phyloP scores from a whole-genome alignment of 2,888 invertebrate species.

The Congeria kusceri region DNA sequence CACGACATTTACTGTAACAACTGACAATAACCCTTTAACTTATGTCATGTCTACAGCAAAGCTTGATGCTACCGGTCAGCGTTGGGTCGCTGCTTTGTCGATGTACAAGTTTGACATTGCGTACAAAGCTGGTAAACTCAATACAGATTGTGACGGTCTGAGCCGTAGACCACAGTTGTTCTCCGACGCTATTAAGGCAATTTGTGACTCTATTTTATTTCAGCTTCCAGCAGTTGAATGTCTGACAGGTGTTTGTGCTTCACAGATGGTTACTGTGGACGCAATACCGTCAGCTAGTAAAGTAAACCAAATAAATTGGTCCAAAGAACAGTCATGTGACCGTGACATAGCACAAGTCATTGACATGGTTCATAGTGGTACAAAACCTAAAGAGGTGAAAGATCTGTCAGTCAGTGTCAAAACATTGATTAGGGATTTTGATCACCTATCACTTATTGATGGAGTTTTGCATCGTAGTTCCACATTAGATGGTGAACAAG shows the following conservation, averaged over 20 bases:
- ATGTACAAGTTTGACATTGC: constrained; percentile 34
- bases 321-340: constrained; percentile 7
- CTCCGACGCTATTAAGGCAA: constrained; percentile 22
- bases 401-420: not conserved
- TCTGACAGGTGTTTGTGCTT: not conserved
- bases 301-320: not conserved
- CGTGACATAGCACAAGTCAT: constrained; percentile 1
- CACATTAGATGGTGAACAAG: constrained; percentile 6
- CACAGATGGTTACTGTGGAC: not conserved
- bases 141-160: constrained; percentile 43
- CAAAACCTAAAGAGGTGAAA: constrained; percentile 10
- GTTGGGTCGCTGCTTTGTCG: constrained; percentile 49
- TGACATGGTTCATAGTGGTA: constrained; percentile 1
- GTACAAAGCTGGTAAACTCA: constrained; percentile 32
- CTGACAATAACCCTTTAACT: constrained; percentile 52
- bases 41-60: constrained; percentile 47
- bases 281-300: not conserved
- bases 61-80: constrained; percentile 47
- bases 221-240: constrained; percentile 2
- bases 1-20: constrained; percentile 9
- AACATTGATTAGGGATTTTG: constrained; percentile 9
- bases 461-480: constrained; percentile 16
- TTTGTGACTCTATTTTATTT: constrained; percentile 8
- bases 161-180: not conserved
- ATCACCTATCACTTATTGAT: not conserved